Evolutionary conservation across 1,140 invertebrate genomes (phyloP).

Genomic region (Aphis gossypii): DNA sequence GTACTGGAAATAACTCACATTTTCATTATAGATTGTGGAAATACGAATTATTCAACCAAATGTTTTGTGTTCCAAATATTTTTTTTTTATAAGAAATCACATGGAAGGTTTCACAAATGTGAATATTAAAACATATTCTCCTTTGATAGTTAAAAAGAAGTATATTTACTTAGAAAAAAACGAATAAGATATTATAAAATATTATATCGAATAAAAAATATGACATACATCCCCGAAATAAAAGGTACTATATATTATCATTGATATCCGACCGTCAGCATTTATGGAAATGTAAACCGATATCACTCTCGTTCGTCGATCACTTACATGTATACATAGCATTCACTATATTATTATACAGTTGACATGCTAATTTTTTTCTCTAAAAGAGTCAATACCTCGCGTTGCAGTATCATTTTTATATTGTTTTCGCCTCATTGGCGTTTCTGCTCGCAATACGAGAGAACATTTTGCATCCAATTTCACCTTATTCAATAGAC

Average conservation of each 20-base stretch:
- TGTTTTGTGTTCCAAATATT: neutral
- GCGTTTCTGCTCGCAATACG: neutral
- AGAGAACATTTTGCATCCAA: neutral
- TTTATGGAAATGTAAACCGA: slow-evolving; percentile 46
- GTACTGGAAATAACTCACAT: neutral
- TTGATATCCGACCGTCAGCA: slow-evolving; percentile 28
- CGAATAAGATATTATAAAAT: slow-evolving; percentile 9
- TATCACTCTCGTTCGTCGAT: neutral
- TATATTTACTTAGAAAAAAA: neutral
- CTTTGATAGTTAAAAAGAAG: neutral
- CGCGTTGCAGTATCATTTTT: neutral
- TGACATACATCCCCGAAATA: neutral
- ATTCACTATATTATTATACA: neutral
- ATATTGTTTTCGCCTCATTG: slow-evolving; percentile 32
- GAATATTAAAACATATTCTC: neutral
- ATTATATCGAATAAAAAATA: slow-evolving; percentile 16
- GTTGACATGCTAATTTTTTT: slow-evolving; percentile 40
- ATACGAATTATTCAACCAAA: neutral
- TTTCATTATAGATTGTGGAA: neutral
- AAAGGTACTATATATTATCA: neutral
- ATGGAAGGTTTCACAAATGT: slow-evolving; percentile 7
- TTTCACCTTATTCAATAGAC: slow-evolving; percentile 16
- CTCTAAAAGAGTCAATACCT: neutral
- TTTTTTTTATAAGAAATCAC: neutral
- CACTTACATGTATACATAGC: neutral